Evolutionary conservation across 2,888 invertebrate genomes (phyloP).

Genomic region (Sesia bembeciformis): DNA sequence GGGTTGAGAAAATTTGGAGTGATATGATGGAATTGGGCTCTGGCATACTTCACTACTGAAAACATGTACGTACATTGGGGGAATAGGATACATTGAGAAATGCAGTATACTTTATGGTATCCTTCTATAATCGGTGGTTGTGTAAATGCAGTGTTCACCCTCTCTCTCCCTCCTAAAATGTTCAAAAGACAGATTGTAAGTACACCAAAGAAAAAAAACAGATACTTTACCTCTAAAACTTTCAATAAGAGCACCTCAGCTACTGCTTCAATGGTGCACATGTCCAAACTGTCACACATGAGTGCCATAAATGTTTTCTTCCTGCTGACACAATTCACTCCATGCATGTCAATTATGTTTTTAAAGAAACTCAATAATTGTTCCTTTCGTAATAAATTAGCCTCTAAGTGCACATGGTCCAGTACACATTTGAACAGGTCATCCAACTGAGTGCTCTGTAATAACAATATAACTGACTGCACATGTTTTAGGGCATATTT

Average conservation of each 20-base stretch:
- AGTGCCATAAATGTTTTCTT: slow-evolving; percentile 32
- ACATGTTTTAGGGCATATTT: too few relatives aligned
- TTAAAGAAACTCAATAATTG: slow-evolving; percentile 34
- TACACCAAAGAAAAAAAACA: too few relatives aligned
- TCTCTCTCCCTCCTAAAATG: too few relatives aligned
- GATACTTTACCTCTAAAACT: slow-evolving; percentile 36
- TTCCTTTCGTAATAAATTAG: slow-evolving; percentile 49
- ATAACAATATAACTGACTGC: slow-evolving; percentile 4
- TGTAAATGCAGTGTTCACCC: too few relatives aligned
- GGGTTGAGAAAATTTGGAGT: too few relatives aligned
- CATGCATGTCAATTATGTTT: slow-evolving; percentile 35
- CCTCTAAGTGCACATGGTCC: slow-evolving; percentile 42
- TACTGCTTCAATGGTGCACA: slow-evolving; percentile 39
- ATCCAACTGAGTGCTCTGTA: slow-evolving; percentile 39
- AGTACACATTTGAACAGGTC: slow-evolving; percentile 33
- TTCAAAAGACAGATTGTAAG: too few relatives aligned
- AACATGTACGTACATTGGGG: too few relatives aligned
- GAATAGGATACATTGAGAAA: too few relatives aligned
- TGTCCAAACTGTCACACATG: slow-evolving; percentile 43
- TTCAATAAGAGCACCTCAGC: slow-evolving; percentile 36
- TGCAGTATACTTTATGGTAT: too few relatives aligned
- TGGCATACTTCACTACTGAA: too few relatives aligned
- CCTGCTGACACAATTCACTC: slow-evolving; percentile 41
- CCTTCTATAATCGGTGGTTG: too few relatives aligned
- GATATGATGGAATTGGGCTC: too few relatives aligned